Evolutionary conservation across 2,888 invertebrate genomes (phyloP), one percentile per base, ranked within the genome.

Genomic region (Sphaerophoria taeniata): DNA sequence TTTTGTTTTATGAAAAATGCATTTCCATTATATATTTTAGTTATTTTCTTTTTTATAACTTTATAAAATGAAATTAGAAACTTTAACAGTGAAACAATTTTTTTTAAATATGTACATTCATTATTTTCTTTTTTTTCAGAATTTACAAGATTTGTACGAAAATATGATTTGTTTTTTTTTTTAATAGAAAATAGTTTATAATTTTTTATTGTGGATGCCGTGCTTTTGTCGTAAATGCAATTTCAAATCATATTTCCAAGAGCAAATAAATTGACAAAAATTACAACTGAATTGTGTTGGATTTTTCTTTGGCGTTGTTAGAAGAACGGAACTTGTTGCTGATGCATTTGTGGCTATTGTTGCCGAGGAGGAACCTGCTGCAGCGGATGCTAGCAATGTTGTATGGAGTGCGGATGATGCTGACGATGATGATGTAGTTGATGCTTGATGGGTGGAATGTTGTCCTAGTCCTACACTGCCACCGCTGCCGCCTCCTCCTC

Each of bases 171-270:
- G 49, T 76, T 84, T 34, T 45, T 80, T 72, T 75, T 39, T 39
- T 39, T 39, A 7, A 39, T 1, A 33, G 39, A 70, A 0, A 70
- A 3, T 12, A 11, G 12, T 45, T 89, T 90, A 92, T 88, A 91
- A 89, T 89, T 92, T 92, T 88, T 92, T 92, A 85, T 92, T 90
- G 88, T 92, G 92, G 84, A 92, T 92, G 78, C 92, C 92, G 87
- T 92, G 92, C 75, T 92, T 92, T 86, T 92, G 92, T 60, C 92
- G 89, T 88, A 92, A 87, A 88, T 92, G 92, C 87, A 92, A 87
- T 87, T 92, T 92, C 67, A 92, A 88, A 88, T 92, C 92, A 83
- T 92, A 92, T 76, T 92, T 92, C 92, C 92, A 92, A 69, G 92
- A 91, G 88, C 92, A 92, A 77, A 89, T 89, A 87, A 92, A 92